Percentiles rank a stretch among this genome's conserved stretches.
Evolutionary conservation across 1,140 invertebrate genomes (phyloP).

Genomic region (Spodoptera frugiperda): DNA sequence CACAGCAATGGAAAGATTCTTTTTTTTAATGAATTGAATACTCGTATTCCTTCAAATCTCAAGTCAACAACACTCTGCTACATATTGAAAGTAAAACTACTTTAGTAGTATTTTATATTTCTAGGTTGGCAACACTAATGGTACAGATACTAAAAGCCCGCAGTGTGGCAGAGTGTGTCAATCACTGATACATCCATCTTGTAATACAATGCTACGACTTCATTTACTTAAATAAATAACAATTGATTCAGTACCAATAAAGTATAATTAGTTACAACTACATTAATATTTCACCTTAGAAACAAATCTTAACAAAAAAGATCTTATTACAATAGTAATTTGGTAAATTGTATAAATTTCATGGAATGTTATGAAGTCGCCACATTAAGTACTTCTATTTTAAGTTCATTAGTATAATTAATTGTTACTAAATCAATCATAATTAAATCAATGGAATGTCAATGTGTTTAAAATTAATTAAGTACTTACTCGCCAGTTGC

Average conservation of each 20-base stretch:
- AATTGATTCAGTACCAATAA: conserved; percentile 32
- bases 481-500: conserved; percentile 45
- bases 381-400: neutral
- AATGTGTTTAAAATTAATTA: conserved; percentile 43
- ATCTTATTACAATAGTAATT: conserved; percentile 28
- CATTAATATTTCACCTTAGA: conserved; percentile 19
- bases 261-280: conserved; percentile 32
- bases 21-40: neutral
- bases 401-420: conserved; percentile 6
- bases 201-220: conserved; percentile 22
- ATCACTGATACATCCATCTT: neutral
- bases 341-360: conserved; percentile 8
- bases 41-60: conserved; percentile 11
- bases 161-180: neutral
- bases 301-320: conserved; percentile 29
- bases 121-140: conserved; percentile 27
- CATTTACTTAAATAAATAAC: conserved; percentile 34
- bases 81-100: neutral
- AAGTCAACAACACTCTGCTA: neutral
- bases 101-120: conserved; percentile 18
- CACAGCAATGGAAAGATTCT: neutral
- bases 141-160: neutral
- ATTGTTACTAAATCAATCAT: conserved; percentile 37
- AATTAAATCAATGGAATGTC: conserved; percentile 43
- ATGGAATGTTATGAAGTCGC: conserved; percentile 34